Conservation (phyloP, 2,888 invertebrate genomes). For the Unio pictorum region DNA sequence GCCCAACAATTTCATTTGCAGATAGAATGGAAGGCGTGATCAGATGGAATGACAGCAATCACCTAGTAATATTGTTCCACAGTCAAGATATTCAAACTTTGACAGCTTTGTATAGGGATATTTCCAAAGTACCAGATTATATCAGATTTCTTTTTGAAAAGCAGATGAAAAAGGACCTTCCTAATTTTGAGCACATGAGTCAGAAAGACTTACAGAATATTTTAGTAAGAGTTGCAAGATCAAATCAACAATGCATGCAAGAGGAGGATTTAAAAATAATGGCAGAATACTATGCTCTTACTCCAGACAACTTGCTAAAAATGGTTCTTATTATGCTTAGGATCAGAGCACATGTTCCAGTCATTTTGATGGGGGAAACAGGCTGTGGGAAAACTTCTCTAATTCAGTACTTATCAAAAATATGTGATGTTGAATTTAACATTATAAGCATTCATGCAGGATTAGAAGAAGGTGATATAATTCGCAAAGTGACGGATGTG, state of each 20-base stretch:
- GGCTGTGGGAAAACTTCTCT: constrained; percentile 59
- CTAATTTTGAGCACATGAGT: constrained; percentile 18
- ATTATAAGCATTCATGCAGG: constrained; percentile 53
- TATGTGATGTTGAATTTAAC: constrained; percentile 37
- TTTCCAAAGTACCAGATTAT: too few relatives aligned
- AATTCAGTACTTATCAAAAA: constrained; percentile 40
- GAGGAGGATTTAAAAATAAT: too few relatives aligned
- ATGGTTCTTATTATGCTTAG: constrained; percentile 48
- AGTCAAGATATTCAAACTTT: constrained; percentile 44
- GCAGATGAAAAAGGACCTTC: constrained; percentile 36
- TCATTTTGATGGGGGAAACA: constrained; percentile 57
- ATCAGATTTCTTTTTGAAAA: too few relatives aligned
- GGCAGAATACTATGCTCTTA: constrained; percentile 38
- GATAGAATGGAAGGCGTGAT: constrained; percentile 42
- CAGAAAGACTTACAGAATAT: constrained; percentile 26
- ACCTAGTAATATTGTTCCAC: constrained; percentile 45
- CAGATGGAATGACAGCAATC: constrained; percentile 48
- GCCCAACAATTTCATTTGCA: neutral
- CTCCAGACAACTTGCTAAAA: constrained; percentile 52
- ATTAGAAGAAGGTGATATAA: constrained; percentile 24
- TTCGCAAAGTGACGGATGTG: constrained; percentile 13
- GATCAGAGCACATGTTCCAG: constrained; percentile 42
- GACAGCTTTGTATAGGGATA: constrained; percentile 38
- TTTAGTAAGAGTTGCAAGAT: constrained; percentile 27
- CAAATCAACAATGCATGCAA: too few relatives aligned